These are phyloP conservation scores for Garra rufa DNA, from an alignment of 2,113 vertebrate genomes.

Conservation along the genomic window DNA sequence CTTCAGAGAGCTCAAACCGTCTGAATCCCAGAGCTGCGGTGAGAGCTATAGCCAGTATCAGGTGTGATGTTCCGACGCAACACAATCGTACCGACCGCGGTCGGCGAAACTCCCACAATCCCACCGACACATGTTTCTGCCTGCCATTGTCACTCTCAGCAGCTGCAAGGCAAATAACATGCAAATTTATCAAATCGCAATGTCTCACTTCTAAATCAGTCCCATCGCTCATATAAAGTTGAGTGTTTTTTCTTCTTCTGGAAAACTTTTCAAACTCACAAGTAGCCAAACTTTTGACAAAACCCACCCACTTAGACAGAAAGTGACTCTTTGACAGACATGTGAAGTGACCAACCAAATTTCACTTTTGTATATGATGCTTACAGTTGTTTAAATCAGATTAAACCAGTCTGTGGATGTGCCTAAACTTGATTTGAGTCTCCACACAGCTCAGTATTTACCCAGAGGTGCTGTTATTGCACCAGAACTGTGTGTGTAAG, in stretches of 20 bases:
- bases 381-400: background rate
- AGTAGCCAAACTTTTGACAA: background rate
- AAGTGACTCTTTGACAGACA: background rate
- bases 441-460: constrained; percentile 1
- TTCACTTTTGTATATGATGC: background rate
- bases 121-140: background rate
- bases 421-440: background rate
- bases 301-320: background rate
- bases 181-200: constrained; percentile 27
- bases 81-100: background rate
- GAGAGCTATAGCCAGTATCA: background rate
- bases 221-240: background rate
- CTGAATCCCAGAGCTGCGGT: background rate
- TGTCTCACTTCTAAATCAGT: constrained; percentile 15
- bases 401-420: background rate
- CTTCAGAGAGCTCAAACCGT: constrained; percentile 1
- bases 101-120: constrained; percentile 13
- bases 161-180: constrained; percentile 49
- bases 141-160: constrained; percentile 33
- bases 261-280: background rate
- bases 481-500: constrained; percentile 19
- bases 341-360: background rate
- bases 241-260: background rate
- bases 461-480: constrained; percentile 11
- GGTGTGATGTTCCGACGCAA: background rate